Evolutionary conservation across 2,888 invertebrate species (phyloP), one percentile per base, ranked within the genome.

Genomic region (Hesperia comma): DNA sequence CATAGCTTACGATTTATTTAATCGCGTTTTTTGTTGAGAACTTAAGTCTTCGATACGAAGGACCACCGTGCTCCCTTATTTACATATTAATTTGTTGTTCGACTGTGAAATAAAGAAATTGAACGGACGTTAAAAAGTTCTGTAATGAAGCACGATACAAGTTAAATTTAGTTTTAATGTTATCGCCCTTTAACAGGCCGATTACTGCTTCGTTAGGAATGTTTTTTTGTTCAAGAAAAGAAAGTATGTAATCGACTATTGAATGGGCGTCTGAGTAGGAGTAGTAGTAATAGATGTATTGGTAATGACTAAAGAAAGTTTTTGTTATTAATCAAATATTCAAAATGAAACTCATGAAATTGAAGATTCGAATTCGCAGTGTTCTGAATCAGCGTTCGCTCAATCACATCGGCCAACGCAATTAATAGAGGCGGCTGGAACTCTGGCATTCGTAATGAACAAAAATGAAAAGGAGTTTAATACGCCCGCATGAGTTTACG

Each of bases 41-140:
- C 68, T 73, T 69, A 72, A 77, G 72, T 72, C 70, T 74, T 79
- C 79, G 77, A 76, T 75, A 71, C 60, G 57, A 57, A 33, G 75
- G 86, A 92, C 92, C 92, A 91, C 92, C 90, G 82, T 80, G 85
- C 82, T 76, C 76, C 80, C 77, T 82, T 83, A 92, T 92, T 92
- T 85, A 87, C 92, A 92, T 92, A 89, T 89, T 88, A 91, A 91
- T 91, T 87, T 86, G 89, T 87, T 90, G 87, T 86, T 82, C 83
- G 82, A 82, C 86, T 84, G 87, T 91, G 87, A 91, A 91, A 91
- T 91, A 88, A 91, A 92, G 90, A 90, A 90, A 91, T 91, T 86
- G 87, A 84, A 85, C 79, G 84, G 77, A 77, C 75, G 79, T 77
- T 82, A 85, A 86, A 86, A 86, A 85, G 82, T 74, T 71, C 69